Evolutionary conservation across 2,113 vertebrate species (phyloP), one percentile per base, ranked within the genome.

Genomic region (Sphyrna mokarran): DNA sequence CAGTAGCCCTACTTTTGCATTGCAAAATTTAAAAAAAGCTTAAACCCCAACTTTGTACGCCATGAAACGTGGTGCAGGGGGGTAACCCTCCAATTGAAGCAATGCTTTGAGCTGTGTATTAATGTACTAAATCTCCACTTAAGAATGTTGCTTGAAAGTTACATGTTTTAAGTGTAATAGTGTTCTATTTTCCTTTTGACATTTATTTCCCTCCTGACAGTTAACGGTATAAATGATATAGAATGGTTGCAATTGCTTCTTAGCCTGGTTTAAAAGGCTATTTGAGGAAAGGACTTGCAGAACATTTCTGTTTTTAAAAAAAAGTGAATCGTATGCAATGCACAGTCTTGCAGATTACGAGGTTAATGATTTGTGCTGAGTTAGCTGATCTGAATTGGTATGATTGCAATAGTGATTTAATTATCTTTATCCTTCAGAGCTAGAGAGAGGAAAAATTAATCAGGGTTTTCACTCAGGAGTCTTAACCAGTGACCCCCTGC

Each of bases 351-450:
- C 86, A 29, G 22, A 58, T 48, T 86, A 86, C 6, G 23, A 80
- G 70, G 69, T 54, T 48, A 83, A 37, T 61, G 20, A 48, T 66
- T 76, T 95, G 48, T 58, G 61, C 95, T 54, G 69, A 95, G 48
- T 95, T 80, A 61, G 95, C 16, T 95, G 95, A 95, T 83, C 54
- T 83, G 95, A 63, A 10, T n/a, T 66, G 58, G 33, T 48, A 14
- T 91, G 89, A 63, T 83, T 83, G 37, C 16, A 83, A 16, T 43
- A 20, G 5, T 83, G 29, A 54, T 90, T 61, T 54, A 90, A 33
- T 33, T 90, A 5, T 26, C 3, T 61, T 33, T 89, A 48, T 61
- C 23, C 22, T 54, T 61, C 54, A n/a, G 26, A 33, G 6, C 37
- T 83, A 7, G 29, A 33, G 72, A 76, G 72, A 29, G 72, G 72